A percentile compares a stretch with the other conserved stretches of the same genome.
Conservation (phyloP, 1,140 invertebrate species). For the Diploscapter pachys region DNA sequence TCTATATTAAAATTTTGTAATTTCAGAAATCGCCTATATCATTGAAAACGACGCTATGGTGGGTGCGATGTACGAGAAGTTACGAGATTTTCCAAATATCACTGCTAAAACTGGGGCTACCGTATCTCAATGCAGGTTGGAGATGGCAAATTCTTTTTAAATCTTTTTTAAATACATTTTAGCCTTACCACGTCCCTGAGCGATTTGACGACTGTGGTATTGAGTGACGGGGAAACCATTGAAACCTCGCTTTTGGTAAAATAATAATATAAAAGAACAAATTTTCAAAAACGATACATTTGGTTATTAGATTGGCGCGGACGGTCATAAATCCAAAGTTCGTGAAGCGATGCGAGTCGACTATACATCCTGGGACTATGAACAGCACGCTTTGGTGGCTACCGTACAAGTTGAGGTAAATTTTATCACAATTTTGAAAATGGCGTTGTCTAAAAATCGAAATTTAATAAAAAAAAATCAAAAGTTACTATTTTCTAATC, state of each 20-base stretch:
- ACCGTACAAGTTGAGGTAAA: constrained; percentile 28
- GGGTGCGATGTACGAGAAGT: constrained; percentile 37
- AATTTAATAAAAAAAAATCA: constrained; percentile 1
- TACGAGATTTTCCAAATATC: constrained; percentile 40
- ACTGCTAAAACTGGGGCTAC: constrained; percentile 29
- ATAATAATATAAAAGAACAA: no score
- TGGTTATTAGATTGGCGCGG: constrained; percentile 74
- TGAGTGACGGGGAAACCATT: constrained; percentile 60
- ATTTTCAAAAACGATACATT: no score
- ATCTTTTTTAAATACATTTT: constrained; percentile 20
- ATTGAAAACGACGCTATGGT: constrained; percentile 41
- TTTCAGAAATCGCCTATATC: constrained; percentile 39
- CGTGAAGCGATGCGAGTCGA: constrained; percentile 75
- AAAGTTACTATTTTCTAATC: not conserved
- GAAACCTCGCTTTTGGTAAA: constrained; percentile 44
- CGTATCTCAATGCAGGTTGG: constrained; percentile 42
- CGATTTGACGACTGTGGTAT: constrained; percentile 57
- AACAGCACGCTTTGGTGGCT: constrained; percentile 71
- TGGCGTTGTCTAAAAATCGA: not conserved
- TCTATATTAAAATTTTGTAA: not conserved
- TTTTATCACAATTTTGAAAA: constrained; percentile 7
- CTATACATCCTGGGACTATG: constrained; percentile 77
- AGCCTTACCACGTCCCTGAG: constrained; percentile 45
- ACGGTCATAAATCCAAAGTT: constrained; percentile 83
- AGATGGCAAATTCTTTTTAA: no score